Percentiles rank a stretch among this genome's conserved stretches.
phyloP scores from a whole-genome alignment of 2,888 invertebrate species.

The Athalia circularis region DNA sequence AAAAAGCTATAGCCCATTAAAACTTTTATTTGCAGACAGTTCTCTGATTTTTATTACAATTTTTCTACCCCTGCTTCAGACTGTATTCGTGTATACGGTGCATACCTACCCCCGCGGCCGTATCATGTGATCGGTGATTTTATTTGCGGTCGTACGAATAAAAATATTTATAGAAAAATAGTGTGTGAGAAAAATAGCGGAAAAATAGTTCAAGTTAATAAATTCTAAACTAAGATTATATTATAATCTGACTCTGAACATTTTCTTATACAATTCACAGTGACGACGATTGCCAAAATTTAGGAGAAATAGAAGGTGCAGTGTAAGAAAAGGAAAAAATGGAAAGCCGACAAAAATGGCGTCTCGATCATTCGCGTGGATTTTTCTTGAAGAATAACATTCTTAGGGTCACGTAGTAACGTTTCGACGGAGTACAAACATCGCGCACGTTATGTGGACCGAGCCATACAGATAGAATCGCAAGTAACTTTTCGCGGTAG shows the following conservation, averaged over 20 bases:
- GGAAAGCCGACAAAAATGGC: conserved; percentile 1
- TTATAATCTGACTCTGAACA: no score
- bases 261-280: no score
- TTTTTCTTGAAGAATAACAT: neutral
- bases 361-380: neutral
- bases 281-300: no score
- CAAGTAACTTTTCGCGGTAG: neutral
- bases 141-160: no score
- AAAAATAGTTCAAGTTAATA: neutral
- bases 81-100: no score
- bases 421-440: conserved; percentile 28
- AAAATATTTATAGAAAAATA: no score
- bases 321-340: no score
- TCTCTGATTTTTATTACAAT: conserved; percentile 42
- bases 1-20: conserved; percentile 39
- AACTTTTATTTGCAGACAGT: conserved; percentile 43
- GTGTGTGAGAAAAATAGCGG: no score
- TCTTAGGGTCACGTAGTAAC: conserved; percentile 26
- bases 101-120: no score
- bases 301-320: neutral
- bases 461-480: neutral
- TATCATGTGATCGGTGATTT: no score
- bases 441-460: conserved; percentile 24
- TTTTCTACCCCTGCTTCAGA: neutral
- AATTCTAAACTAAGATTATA: no score